Evolutionary conservation across 2,797 vertebrate genomes (phyloP).

Genomic region (Pyrrhura leucotis): DNA sequence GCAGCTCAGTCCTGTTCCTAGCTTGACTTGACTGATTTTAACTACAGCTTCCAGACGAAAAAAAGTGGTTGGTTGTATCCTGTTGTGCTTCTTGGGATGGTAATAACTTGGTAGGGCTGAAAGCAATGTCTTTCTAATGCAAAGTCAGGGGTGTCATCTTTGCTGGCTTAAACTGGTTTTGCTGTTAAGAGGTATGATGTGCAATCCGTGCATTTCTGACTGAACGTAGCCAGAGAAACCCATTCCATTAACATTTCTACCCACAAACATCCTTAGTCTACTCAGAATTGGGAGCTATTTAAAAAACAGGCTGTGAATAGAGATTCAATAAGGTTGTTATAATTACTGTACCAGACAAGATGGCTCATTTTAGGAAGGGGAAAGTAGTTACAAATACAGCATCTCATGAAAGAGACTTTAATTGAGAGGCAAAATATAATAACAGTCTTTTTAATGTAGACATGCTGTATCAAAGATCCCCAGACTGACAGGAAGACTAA

Average conservation of each 20-base stretch:
- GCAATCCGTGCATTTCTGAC: neutral
- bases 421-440: conserved; percentile 37
- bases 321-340: conserved; percentile 38
- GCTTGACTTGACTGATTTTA: neutral
- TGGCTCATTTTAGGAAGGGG: conserved; percentile 40
- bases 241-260: neutral
- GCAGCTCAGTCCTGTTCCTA: neutral
- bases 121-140: neutral
- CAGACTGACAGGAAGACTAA: neutral
- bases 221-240: neutral
- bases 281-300: conserved; percentile 33
- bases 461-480: conserved; percentile 5
- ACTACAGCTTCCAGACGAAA: neutral
- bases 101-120: neutral
- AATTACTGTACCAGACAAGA: conserved; percentile 51
- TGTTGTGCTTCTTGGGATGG: neutral
- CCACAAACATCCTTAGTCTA: neutral
- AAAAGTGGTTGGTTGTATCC: neutral
- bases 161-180: neutral
- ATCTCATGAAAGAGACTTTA: conserved; percentile 53
- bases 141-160: neutral
- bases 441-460: conserved; percentile 1
- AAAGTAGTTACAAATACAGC: conserved; percentile 35
- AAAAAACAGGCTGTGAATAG: conserved; percentile 46
- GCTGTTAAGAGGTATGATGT: neutral